These are phyloP conservation scores for Actinostola sp. DNA, from an alignment of 92 coral and sea anemone genomes.

Conservation along the genomic window DNA sequence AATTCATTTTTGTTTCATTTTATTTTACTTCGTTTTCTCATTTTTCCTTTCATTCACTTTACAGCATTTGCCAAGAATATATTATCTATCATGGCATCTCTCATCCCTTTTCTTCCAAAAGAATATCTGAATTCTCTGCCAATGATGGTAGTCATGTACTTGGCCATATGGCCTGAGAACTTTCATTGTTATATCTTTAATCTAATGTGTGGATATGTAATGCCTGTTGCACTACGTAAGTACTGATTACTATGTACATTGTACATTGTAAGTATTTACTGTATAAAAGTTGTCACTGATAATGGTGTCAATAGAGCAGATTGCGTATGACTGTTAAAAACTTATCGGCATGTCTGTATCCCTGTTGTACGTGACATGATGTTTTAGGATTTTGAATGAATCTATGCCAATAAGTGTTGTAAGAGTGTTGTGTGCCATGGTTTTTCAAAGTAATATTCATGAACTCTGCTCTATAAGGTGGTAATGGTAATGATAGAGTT, in stretches of 20 bases:
- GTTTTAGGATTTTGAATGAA: too few species aligned
- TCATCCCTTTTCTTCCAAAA: slow-evolving; percentile 90
- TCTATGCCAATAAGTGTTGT: too few species aligned
- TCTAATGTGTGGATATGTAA: slow-evolving; percentile 86
- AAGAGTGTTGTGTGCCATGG: too few species aligned
- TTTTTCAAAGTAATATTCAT: too few species aligned
- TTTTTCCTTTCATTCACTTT: background rate
- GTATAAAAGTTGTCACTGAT: too few species aligned
- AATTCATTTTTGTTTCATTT: background rate
- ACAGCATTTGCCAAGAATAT: slow-evolving; percentile 94
- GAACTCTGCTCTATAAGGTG: too few species aligned
- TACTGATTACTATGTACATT: background rate
- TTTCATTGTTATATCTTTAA: slow-evolving; percentile 80
- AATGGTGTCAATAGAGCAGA: too few species aligned
- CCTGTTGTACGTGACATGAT: too few species aligned
- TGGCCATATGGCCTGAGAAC: slow-evolving; percentile 73
- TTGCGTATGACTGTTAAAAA: too few species aligned
- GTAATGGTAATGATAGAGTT: too few species aligned
- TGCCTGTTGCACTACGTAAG: slow-evolving; percentile 83
- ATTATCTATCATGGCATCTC: slow-evolving; percentile 86
- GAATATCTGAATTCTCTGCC: slow-evolving; percentile 86
- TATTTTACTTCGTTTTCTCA: background rate
- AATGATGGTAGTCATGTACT: slow-evolving; percentile 76
- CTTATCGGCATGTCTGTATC: too few species aligned
- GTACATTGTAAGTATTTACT: too few species aligned